These are phyloP conservation scores for Eupelmus urozonus DNA, from an alignment of 2,888 invertebrate species.

Conservation along the genomic window DNA sequence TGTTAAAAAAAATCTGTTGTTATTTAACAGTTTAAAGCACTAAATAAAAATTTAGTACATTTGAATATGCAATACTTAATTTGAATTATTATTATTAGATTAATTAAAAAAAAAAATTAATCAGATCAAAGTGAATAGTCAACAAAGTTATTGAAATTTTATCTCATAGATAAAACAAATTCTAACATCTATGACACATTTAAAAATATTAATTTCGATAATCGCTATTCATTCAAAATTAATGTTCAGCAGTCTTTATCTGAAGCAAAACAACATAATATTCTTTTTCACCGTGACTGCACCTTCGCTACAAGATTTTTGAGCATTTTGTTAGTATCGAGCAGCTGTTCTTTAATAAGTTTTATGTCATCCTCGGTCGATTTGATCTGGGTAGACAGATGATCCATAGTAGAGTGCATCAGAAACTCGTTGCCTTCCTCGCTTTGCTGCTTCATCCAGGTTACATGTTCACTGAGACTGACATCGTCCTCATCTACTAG, in stretches of 20 bases:
- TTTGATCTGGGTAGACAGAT: conserved; percentile 66
- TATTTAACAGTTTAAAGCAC: too few species aligned
- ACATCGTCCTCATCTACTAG: conserved; percentile 66
- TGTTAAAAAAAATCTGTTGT: too few species aligned
- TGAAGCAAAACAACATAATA: neutral
- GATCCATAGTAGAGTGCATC: conserved; percentile 66
- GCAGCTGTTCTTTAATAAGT: conserved; percentile 68
- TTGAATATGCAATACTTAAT: too few species aligned
- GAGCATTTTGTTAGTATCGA: conserved; percentile 70
- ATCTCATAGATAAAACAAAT: too few species aligned
- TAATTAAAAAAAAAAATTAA: too few species aligned
- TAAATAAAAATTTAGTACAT: too few species aligned
- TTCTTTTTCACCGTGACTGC: conserved; percentile 38
- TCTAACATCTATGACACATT: too few species aligned
- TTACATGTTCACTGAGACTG: conserved; percentile 63
- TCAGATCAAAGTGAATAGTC: neutral
- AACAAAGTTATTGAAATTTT: neutral
- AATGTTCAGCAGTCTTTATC: too few species aligned
- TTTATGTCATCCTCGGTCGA: conserved; percentile 69
- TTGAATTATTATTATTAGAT: too few species aligned
- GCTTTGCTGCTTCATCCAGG: conserved; percentile 66
- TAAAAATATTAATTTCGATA: too few species aligned
- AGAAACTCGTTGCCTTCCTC: conserved; percentile 63
- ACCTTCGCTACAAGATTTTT: conserved; percentile 66
- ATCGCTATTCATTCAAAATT: too few species aligned